phyloP scores from a whole-genome alignment of 2,888 invertebrate genomes.

The Athrips mouffetella region DNA sequence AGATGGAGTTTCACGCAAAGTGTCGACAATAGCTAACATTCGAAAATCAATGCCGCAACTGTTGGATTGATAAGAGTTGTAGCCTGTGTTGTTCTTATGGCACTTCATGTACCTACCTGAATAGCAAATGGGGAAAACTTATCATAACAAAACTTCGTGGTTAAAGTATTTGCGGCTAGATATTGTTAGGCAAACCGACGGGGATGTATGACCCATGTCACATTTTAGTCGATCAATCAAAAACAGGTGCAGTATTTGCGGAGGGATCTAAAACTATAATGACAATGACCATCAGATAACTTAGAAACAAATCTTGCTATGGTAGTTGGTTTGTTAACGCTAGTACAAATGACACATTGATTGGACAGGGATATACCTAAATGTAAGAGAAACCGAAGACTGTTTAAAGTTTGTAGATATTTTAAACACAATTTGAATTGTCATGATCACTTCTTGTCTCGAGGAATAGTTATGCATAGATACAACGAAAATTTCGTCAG shows the following conservation, averaged over 20 bases:
- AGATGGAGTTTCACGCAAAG: neutral
- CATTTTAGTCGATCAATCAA: too few species aligned
- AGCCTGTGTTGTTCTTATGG: too few species aligned
- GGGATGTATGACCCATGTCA: too few species aligned
- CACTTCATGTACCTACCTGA: too few species aligned
- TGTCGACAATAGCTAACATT: too few species aligned
- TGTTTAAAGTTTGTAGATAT: constrained; percentile 72
- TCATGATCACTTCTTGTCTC: constrained; percentile 43
- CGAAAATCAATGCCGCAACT: too few species aligned
- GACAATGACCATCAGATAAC: constrained; percentile 25
- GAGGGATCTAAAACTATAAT: too few species aligned
- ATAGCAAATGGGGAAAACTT: neutral
- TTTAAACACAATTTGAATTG: constrained; percentile 51
- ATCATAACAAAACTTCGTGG: neutral
- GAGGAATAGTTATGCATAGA: constrained; percentile 33
- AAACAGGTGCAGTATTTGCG: too few species aligned
- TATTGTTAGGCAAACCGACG: too few species aligned
- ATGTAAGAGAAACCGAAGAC: constrained; percentile 75
- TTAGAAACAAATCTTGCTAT: constrained; percentile 31
- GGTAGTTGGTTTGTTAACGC: constrained; percentile 57
- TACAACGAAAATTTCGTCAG: constrained; percentile 41
- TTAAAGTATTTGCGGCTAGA: too few species aligned
- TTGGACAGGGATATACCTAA: constrained; percentile 70
- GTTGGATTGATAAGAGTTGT: too few species aligned
- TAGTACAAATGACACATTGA: constrained; percentile 73